Base-by-base conservation (phyloP, 2,888 invertebrate species). In the Griposia aprilina region DNA sequence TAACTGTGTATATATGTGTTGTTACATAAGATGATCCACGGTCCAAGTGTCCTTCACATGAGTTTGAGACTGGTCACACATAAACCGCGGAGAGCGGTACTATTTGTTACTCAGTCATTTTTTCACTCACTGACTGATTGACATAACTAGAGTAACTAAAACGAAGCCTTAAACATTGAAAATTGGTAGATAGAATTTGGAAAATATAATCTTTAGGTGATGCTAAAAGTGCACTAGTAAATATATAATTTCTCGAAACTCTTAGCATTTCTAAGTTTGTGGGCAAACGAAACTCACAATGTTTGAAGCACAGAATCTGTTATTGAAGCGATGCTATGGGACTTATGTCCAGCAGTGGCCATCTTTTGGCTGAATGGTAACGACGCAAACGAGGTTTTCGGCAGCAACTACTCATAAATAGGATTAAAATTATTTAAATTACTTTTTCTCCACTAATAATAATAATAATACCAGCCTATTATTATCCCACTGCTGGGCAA, bases 11-110 rank as follows among this genome's bases (percentile, higher is more conserved):
- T 63, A 45, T 77, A 6, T 69, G 67, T 63, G 62, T 70, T 67
- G 70, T 67, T 82, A 79, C 8, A 80, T 84, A 83, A 86, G 76
- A 86, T 80, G 63, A 79, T 63, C 78, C 78, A 48, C 6, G 45
- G 82, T 65, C 73, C 60, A 23, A 84, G 86, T 60, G 80, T 66
- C 67, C 86, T 84, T 66, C 74, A 83, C 62, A 68, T 10, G 76
- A 84, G 80, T 76, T 79, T 68, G 79, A 74, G 83, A 60, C 63
- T 85, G 83, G 71, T 71, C 76, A 76, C 57, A 67, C 76, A 75
- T 59, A 73, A 68, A 63, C 67, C 71, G 17, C 13, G 20, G 48
- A 4, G 0, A 6, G 0, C n/a, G 26, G 11, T 86, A 84, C 86
- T 20, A 84, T 79, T 65, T 86, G 84, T 74, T 11, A 59, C 45